Evolutionary conservation across 2,113 vertebrate genomes (phyloP).

Genomic region (Cavia porcellus): DNA sequence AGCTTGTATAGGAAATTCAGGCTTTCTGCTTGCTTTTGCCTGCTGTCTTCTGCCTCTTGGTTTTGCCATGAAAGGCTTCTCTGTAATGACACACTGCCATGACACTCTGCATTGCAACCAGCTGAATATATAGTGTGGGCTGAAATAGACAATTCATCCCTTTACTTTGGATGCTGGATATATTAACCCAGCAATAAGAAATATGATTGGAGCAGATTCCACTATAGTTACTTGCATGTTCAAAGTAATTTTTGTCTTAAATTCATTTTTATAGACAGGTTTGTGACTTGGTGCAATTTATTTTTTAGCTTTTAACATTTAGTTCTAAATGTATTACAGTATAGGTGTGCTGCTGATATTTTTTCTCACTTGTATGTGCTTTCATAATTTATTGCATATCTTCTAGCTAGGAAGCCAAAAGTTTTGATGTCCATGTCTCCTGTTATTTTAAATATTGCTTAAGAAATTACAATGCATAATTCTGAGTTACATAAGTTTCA

Average conservation of each 20-base stretch:
- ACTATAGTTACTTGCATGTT: neutral
- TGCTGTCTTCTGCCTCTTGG: too few relatives aligned
- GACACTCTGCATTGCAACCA: neutral
- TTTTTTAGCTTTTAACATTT: neutral
- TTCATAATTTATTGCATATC: neutral
- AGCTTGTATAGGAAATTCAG: neutral
- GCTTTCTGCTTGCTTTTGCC: neutral
- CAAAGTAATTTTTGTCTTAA: neutral
- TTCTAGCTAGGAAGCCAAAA: neutral
- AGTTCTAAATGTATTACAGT: neutral
- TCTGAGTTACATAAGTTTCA: neutral
- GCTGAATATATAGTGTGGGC: neutral
- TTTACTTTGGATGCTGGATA: neutral
- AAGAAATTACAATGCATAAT: neutral
- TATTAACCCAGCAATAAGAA: neutral
- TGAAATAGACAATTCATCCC: neutral
- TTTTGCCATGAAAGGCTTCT: neutral
- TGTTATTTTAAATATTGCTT: neutral
- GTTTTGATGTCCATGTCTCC: neutral
- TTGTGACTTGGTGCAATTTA: neutral
- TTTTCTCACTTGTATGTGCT: neutral
- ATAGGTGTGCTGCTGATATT: neutral
- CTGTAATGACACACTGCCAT: neutral
- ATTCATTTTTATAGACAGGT: neutral
- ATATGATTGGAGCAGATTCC: neutral